Evolutionary conservation across 1,140 invertebrate species (phyloP).

Genomic region (Alviniconcha marisindica): DNA sequence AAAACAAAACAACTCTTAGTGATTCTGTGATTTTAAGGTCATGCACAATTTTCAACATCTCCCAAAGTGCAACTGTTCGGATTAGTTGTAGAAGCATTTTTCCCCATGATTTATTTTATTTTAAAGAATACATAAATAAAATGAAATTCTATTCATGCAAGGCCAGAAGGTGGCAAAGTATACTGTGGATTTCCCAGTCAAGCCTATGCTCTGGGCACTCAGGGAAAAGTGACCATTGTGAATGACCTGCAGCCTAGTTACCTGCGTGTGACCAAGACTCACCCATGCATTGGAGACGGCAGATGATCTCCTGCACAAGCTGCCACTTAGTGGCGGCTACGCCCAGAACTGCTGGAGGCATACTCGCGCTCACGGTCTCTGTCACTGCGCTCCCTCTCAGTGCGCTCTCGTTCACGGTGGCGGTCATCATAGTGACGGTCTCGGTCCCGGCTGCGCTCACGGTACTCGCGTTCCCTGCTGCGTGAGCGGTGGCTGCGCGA

Average conservation of each 20-base stretch:
- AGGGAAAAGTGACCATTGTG: background rate
- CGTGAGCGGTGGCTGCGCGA: conserved; percentile 79
- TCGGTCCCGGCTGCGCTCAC: conserved; percentile 84
- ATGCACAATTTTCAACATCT: too few relatives aligned
- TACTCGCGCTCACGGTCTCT: conserved; percentile 64
- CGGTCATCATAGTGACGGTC: conserved; percentile 75
- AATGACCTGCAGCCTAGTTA: background rate
- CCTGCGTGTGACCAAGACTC: background rate
- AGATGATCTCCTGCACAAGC: too few relatives aligned
- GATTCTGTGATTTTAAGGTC: too few relatives aligned
- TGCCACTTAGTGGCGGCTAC: conserved; percentile 20
- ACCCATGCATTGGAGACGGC: background rate
- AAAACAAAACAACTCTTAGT: too few relatives aligned
- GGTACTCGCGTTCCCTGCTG: conserved; percentile 72
- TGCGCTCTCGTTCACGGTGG: conserved; percentile 58
- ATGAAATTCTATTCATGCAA: too few relatives aligned
- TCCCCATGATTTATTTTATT: background rate
- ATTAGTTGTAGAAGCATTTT: too few relatives aligned
- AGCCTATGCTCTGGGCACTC: background rate
- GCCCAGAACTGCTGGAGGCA: conserved; percentile 51
- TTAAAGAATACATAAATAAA: background rate
- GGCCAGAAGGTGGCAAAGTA: too few relatives aligned
- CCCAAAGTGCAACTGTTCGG: too few relatives aligned
- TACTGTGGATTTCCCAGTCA: too few relatives aligned
- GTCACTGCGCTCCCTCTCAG: conserved; percentile 48